These are phyloP conservation scores for Aurelia aurita complex sp. Pacific DNA, from an alignment of 30 jellyfish, hydroid and myxozoan genomes.

Conservation along the genomic window DNA sequence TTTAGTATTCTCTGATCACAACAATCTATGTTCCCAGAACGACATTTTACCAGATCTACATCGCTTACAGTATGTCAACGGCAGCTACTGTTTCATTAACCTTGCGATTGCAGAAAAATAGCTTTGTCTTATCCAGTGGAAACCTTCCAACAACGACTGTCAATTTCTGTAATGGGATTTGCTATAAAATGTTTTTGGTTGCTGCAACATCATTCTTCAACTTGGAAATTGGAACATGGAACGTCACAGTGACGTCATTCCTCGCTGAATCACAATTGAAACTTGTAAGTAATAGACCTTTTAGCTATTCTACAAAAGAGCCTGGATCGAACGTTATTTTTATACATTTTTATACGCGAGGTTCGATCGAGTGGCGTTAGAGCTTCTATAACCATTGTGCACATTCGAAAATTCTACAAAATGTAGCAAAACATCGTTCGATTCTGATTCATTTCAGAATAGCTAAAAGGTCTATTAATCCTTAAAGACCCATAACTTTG, in stretches of 20 bases:
- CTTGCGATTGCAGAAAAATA: constrained; percentile 51
- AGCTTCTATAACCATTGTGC: no score
- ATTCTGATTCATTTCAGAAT: no score
- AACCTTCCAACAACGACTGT: constrained; percentile 55
- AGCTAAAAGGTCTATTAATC: no score
- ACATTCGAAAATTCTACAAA: no score
- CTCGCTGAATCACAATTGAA: constrained; percentile 21
- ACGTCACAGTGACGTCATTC: constrained; percentile 31
- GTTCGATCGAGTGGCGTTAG: no score
- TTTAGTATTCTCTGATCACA: constrained; percentile 42
- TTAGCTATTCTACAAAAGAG: no score
- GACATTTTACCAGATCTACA: constrained; percentile 55
- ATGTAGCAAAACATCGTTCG: no score
- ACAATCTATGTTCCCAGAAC: constrained; percentile 76
- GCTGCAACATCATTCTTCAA: constrained; percentile 14
- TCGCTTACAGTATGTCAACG: constrained; percentile 60
- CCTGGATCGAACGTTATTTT: no score
- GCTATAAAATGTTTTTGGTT: constrained; percentile 54
- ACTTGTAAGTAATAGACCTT: constrained; percentile 55
- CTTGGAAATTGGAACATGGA: constrained; percentile 60
- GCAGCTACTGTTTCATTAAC: constrained; percentile 29
- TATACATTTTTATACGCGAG: no score
- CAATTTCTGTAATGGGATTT: constrained; percentile 34
- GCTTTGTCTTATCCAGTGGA: constrained; percentile 26
- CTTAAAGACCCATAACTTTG: no score